Base-by-base conservation (phyloP, 2,113 vertebrate genomes). In the Larimichthys polyactis region DNA sequence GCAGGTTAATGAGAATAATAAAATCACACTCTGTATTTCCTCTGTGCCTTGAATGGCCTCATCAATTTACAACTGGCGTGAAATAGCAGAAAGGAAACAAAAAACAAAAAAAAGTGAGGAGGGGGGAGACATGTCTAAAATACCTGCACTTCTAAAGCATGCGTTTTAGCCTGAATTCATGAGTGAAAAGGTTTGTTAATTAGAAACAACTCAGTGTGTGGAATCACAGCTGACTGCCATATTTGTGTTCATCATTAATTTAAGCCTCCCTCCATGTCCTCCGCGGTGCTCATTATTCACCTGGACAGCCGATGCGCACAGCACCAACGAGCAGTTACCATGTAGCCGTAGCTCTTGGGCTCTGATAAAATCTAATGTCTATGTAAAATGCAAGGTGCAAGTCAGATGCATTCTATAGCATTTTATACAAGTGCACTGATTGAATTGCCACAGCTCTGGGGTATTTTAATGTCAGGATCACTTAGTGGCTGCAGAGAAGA, bases 1-100 rank as follows among this genome's bases (percentile, higher is more conserved):
- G 85, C 90, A 93, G 90, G 93, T 94, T 95, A 93, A 95, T 94
- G 93, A 92, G 92, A 95, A 97, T 96, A 97, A 97, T 97, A 97
- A 98, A 97, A 96, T 96, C 97, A 97, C 97, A 96, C 96, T 97
- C 97, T 95, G 95, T 94, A 94, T 95, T 94, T 95, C 95, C 94
- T 95, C 94, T 95, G 92, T 84, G 88, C 90, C 93, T 91, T 89
- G 92, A 94, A 93, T 88, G 92, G 96, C 92, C 93, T 95, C 95
- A 96, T 96, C 95, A 93, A 94, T 96, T 95, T 93, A 94, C 94
- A 95, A 92, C 92, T 54, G 87, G 82, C 90, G 80, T 94, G 94
- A 94, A 92, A 94, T 93, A 93, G 93, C 48, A 59, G 71, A 71
- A 78, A 79, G 32, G 44, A 70, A 74, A 64, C 52, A 72, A 62